Evolutionary conservation across 2,113 vertebrate species (phyloP).

Genomic region (Caranx melampygus): DNA sequence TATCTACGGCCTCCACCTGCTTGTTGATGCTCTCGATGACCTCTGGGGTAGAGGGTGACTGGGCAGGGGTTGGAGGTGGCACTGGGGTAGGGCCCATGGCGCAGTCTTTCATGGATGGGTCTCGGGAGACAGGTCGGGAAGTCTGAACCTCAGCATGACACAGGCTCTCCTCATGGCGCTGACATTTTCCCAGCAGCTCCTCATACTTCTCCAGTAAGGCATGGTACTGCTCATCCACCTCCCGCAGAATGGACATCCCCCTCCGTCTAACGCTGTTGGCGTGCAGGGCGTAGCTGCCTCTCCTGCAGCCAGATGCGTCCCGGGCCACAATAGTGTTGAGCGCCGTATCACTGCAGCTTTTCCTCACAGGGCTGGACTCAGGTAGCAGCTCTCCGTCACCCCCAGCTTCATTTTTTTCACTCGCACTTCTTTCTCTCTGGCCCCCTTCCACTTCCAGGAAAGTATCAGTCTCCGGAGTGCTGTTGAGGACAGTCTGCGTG

Average conservation of each 20-base stretch:
- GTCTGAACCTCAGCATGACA: slow-evolving; percentile 94
- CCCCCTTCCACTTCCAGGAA: slow-evolving; percentile 73
- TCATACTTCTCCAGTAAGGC: slow-evolving; percentile 96
- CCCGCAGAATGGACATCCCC: slow-evolving; percentile 97
- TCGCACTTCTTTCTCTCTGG: slow-evolving; percentile 76
- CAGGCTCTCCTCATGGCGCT: slow-evolving; percentile 92
- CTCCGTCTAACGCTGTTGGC: slow-evolving; percentile 93
- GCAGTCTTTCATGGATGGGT: slow-evolving; percentile 96
- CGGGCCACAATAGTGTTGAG: slow-evolving; percentile 92
- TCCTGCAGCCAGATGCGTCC: slow-evolving; percentile 89
- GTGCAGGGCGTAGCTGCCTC: slow-evolving; percentile 92
- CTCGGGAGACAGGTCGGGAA: slow-evolving; percentile 92
- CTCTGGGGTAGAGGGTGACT: slow-evolving; percentile 84
- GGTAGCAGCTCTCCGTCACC: slow-evolving; percentile 67
- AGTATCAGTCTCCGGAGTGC: slow-evolving; percentile 88
- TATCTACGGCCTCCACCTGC: slow-evolving; percentile 94
- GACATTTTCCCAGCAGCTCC: slow-evolving; percentile 93
- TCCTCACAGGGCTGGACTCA: slow-evolving; percentile 87
- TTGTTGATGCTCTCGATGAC: slow-evolving; percentile 91
- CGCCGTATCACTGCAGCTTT: slow-evolving; percentile 97
- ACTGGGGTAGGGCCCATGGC: slow-evolving; percentile 79
- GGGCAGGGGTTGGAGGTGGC: slow-evolving; percentile 77
- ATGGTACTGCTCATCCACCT: slow-evolving; percentile 99
- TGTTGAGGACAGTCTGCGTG: slow-evolving; percentile 91
- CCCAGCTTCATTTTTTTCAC: slow-evolving; percentile 77